A percentile compares a stretch with the other conserved stretches of the same genome.
Evolutionary conservation across 1,140 invertebrate genomes (phyloP).

Genomic region (Meloidogyne exigua): DNA sequence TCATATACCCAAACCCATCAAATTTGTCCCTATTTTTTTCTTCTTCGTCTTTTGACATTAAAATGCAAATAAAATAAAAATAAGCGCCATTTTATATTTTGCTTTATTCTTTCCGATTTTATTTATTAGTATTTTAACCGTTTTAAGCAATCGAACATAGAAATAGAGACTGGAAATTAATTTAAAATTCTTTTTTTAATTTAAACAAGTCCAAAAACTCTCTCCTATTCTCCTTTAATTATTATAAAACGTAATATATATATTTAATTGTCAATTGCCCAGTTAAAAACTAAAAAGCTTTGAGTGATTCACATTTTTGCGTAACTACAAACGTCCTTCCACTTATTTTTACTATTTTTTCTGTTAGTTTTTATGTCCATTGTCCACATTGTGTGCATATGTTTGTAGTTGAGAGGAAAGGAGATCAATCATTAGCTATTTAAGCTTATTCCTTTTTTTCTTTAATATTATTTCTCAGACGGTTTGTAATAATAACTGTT

Average conservation of each 20-base stretch:
- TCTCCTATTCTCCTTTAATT: too few species aligned
- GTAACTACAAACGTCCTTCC: background rate
- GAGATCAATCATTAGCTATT: slow-evolving; percentile 2
- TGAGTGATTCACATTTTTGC: too few species aligned
- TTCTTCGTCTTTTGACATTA: slow-evolving; percentile 4
- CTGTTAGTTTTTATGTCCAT: background rate
- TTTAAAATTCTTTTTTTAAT: too few species aligned
- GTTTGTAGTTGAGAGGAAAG: background rate
- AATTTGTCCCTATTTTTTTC: background rate
- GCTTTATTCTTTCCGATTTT: background rate
- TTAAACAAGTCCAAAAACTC: too few species aligned
- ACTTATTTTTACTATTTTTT: slow-evolving; percentile 1
- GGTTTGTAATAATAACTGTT: background rate
- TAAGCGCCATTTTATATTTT: background rate
- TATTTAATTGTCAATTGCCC: too few species aligned
- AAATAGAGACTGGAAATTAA: too few species aligned
- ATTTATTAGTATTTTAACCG: background rate
- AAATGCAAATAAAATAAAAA: slow-evolving; percentile 25
- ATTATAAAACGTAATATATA: too few species aligned
- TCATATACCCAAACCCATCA: background rate
- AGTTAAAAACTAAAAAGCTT: too few species aligned
- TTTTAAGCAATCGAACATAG: background rate
- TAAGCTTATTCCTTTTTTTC: background rate
- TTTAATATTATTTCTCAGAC: background rate
- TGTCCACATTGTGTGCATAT: background rate